Base-by-base conservation (phyloP, 2,888 invertebrate species). In the Trimorus sp. region DNA sequence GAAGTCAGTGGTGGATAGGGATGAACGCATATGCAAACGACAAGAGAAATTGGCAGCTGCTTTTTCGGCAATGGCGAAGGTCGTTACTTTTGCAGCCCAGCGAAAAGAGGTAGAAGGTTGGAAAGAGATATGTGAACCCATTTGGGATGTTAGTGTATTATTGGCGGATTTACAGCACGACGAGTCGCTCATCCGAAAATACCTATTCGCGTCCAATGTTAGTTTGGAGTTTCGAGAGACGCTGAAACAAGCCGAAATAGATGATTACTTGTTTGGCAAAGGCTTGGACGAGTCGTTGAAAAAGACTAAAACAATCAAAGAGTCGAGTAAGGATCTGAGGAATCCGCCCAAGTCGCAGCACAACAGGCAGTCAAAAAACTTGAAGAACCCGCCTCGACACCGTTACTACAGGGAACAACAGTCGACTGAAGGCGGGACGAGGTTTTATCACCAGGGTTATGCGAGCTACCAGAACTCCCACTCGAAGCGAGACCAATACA, bases 241-340 rank as follows among this genome's bases (percentile, higher is more conserved):
- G 1, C 48, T 71, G 15, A n/a, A 38, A 4, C 0, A 5, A 5
- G 36, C 71, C 3, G 54, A 71, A 12, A 60, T 68, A n/a, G 68
- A 75, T 16, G 62, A 79, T 9, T 66, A 58, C 49, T 51, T 83
- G 36, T 83, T 83, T 56, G 76, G 79, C 6, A 58, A 59, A 15
- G 48, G 60, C 1, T 53, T 79, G 11, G 79, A 73, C 0, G 73
- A 79, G 15, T 38, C 59, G 12, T 53, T 73, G 0, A 79, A 79
- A 14, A 40, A 62, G 0, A 68, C 75, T 9, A 83, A 78, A 15
- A 15, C 51, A 1, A 9, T 81, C 7, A 58, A 79, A 16, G 45
- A 6, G 38, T 15, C 63, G 8, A 42, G 68, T 12, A 60, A 68
- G n/a, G 75, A 75, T 1, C 15, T 75, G 7, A 15, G 53, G 1